A percentile compares a stretch with the other conserved stretches of the same genome.
These are phyloP conservation scores for Cyprinodon brontotheroides DNA, from an alignment of 2,113 vertebrate species.

Conservation along the genomic window DNA sequence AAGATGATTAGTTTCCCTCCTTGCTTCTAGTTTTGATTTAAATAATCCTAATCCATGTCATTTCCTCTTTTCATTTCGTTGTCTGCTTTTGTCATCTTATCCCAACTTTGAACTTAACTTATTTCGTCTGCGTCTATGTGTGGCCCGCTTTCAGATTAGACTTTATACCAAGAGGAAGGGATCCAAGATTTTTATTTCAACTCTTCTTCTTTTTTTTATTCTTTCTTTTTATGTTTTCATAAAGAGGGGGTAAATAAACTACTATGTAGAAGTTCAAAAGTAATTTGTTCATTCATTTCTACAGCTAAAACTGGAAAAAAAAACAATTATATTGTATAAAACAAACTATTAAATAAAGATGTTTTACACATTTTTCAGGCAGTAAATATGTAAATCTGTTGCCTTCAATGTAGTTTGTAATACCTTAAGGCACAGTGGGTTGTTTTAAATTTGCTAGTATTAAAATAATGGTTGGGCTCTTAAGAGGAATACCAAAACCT, in stretches of 20 bases:
- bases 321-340: no score
- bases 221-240: background rate
- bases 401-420: no score
- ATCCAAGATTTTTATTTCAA: conserved; percentile 46
- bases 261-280: background rate
- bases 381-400: no score
- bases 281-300: background rate
- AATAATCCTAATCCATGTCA: conserved; percentile 68
- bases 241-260: background rate
- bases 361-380: no score
- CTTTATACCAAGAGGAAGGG: conserved; percentile 38
- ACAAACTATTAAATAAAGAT: no score
- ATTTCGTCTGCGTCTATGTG: conserved; percentile 31
- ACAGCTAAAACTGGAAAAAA: background rate
- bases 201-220: background rate
- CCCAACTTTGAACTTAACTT: conserved; percentile 61
- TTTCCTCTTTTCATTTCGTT: conserved; percentile 35
- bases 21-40: conserved; percentile 55
- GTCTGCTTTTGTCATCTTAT: conserved; percentile 41
- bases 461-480: no score
- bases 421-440: no score
- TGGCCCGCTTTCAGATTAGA: conserved; percentile 41
- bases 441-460: no score
- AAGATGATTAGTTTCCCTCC: conserved; percentile 57
- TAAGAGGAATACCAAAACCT: no score